Evolutionary conservation across 2,888 invertebrate genomes (phyloP), one percentile per base, ranked within the genome.

Genomic region (Zeuzera pyrina): DNA sequence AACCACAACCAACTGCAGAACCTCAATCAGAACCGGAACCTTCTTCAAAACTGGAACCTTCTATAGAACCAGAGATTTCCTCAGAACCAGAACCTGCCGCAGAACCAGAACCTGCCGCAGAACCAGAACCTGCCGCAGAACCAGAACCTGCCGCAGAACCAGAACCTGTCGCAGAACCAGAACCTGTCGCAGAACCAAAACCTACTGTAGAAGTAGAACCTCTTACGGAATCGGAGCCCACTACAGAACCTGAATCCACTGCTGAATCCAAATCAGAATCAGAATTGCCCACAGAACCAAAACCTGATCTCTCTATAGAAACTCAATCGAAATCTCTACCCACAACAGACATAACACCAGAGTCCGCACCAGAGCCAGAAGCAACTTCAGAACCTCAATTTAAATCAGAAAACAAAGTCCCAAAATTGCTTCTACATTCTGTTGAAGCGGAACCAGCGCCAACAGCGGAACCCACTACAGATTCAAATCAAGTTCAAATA

Each of bases 381-480:
- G 50, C 59, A 11, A 33, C 35, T 8, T 16, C 40, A 3, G 47
- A 49, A 33, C 49, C 55, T 1, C 43, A 32, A 34, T 28, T 51
- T 1, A 31, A 30, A 12, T 28, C 30, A 2, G 35, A 34, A n/a
- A n/a, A 38, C 24, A n/a, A n/a, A n/a, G n/a, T n/a, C n/a, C n/a
- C 34, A n/a, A n/a, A n/a, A n/a, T n/a, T n/a, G n/a, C n/a, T n/a
- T n/a, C n/a, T n/a, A n/a, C n/a, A n/a, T 12, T 22, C 26, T 11
- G 12, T 30, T 6, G 39, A 48, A 25, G 28, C 48, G 3, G 45
- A 51, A 42, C 33, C 39, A 3, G 38, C 46, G 27, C 36, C 47
- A 3, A 38, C 33, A 29, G 25, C 60, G 7, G 62, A 62, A 39
- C 53, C 62, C n/a, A 56, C n/a, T n/a, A n/a, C n/a, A n/a, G n/a